Base-by-base conservation (phyloP, 2,888 invertebrate species). In the Eilema caniola region DNA sequence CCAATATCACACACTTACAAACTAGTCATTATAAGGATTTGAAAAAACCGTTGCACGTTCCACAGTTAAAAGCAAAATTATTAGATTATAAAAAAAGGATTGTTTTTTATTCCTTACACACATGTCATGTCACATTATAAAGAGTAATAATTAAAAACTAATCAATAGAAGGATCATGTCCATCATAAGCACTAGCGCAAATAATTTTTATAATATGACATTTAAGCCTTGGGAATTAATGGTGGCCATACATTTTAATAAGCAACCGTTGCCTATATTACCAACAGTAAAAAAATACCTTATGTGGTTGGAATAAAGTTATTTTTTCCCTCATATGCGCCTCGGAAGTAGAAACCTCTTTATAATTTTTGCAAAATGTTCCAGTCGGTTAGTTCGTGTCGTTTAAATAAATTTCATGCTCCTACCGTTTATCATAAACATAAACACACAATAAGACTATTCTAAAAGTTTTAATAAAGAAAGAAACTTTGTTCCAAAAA, bases 241-340 rank as follows among this genome's bases (percentile, higher is more conserved):
- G 86, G 86, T 83, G 80, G 84, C 84, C 84, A 88, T 89, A 89
- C 87, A 89, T 89, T 89, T 88, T 88, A 87, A 89, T 88, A 83
- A 70, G 78, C 62, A 67, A 73, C 66, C 73, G 71, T 74, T 77
- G 14, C 28, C 47, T 63, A 71, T 11, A 10, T 12, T 11, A 59
- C 10, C 8, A 23, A 66, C 28, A 41, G 57, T 23, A 78, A 74
- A 76, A n/a, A 65, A 65, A 0, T 23, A 76, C 75, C 41, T 66
- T 74, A 73, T 20, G 0, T 0, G 0, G 4, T n/a, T 0, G 0
- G 0, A 0, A n/a, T 72, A 82, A 65, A 62, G 78, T 70, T 11
- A 33, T 66, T 59, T 76, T 73, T 64, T 10, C 47, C 16, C 71
- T 62, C 60, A 47, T 10, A 0, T 5, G 23, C 25, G 23, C 53